Evolutionary conservation across 2,113 vertebrate species (phyloP), one percentile per base, ranked within the genome.

Genomic region (Leucosticte australis): DNA sequence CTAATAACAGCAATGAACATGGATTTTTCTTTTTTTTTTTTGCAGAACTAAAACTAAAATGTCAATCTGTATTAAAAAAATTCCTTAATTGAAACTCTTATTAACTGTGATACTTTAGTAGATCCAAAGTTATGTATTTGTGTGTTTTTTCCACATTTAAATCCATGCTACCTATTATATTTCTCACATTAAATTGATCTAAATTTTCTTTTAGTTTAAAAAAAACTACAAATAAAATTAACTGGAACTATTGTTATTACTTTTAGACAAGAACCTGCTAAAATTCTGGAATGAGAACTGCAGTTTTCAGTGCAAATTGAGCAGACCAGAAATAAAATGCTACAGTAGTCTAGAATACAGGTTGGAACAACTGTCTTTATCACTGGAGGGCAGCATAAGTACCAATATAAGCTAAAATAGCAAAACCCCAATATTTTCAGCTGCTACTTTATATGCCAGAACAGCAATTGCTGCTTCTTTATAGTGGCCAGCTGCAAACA

Each of bases 311-410:
- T 31, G 44, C 4, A 6, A 89, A 52, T 19, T 59, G 26, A 85
- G 18, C 13, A 87, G 21, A 17, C 31, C 27, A 89, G 63, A 83
- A 91, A 56, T 30, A 39, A 83, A 28, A 37, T 56, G 4, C 21
- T 65, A 12, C 49, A 49, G 18, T 55, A 68, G 8, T 56, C 30
- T 68, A 37, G 39, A 83, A 47, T 26, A 21, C 19, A 64, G 15
- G 18, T 18, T 83, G 50, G 76, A 80, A 69, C 35, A 77, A 75
- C 52, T 3, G 22, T 56, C 19, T 89, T 64, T 70, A 81, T 89
- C 90, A 94, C 95, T 93, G 84, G 93, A 95, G 89, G 89, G 93
- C 91, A 90, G 89, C 69, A 52, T 37, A 92, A 69, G 53, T 83
- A 93, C 41, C 89, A 64, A 20, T 52, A 85, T 56, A 83, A 52